Evolutionary conservation across 2,113 vertebrate species (phyloP).

Genomic region (Cacatua alba): DNA sequence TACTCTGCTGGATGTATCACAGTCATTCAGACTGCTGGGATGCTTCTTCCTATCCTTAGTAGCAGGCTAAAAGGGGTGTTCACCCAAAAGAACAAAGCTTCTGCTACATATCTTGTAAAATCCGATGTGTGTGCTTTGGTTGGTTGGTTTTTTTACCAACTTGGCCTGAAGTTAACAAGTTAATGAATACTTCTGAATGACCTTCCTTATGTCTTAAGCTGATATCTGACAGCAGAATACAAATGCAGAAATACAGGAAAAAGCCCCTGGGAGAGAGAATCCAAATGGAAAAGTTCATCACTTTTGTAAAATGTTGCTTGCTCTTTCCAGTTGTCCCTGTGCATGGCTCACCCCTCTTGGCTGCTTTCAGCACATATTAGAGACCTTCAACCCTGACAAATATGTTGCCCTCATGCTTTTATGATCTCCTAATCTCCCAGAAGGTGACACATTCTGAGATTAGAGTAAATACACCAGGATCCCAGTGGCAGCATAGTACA

Average conservation of each 20-base stretch:
- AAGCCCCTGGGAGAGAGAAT: neutral
- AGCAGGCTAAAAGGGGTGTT: neutral
- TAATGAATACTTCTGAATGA: neutral
- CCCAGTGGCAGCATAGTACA: constrained; percentile 30
- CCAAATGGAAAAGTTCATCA: neutral
- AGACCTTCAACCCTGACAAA: constrained; percentile 55
- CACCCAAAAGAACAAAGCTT: neutral
- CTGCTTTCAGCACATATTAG: constrained; percentile 23
- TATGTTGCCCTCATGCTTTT: constrained; percentile 52
- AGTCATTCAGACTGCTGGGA: neutral
- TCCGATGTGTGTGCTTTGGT: neutral
- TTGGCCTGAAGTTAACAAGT: neutral
- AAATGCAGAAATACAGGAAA: neutral
- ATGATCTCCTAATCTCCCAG: constrained; percentile 63
- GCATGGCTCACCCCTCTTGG: neutral
- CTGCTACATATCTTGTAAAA: neutral
- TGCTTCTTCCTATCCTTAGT: neutral
- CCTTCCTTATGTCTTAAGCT: neutral
- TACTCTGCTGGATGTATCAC: neutral
- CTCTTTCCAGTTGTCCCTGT: neutral
- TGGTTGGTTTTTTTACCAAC: neutral
- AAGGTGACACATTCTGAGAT: constrained; percentile 67
- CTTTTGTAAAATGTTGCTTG: neutral
- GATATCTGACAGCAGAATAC: neutral
- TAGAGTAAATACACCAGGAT: constrained; percentile 45